Evolutionary conservation across 2,888 invertebrate species (phyloP).

Genomic region (Mechanitis messenoides): DNA sequence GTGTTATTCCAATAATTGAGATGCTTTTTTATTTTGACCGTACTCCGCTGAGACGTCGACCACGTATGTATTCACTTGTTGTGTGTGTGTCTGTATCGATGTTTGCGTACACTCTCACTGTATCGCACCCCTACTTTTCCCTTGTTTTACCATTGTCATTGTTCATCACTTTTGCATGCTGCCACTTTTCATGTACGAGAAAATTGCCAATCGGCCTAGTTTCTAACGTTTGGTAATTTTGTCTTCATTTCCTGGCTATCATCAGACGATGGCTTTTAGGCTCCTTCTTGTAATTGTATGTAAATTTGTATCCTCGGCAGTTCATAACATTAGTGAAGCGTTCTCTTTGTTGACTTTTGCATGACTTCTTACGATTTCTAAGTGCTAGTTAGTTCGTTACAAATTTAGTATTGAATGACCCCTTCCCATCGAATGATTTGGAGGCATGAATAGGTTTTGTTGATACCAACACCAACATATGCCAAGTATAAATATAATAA

Average conservation of each 20-base stretch:
- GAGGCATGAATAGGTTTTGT: slow-evolving; percentile 18
- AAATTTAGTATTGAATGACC: slow-evolving; percentile 18
- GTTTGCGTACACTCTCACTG: slow-evolving; percentile 72
- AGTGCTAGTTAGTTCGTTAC: not conserved
- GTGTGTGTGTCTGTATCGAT: slow-evolving; percentile 74
- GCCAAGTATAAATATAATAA: not conserved
- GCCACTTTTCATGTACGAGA: slow-evolving; percentile 40
- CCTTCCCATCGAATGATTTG: slow-evolving; percentile 16
- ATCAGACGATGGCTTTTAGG: slow-evolving; percentile 22
- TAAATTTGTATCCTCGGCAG: slow-evolving; percentile 13
- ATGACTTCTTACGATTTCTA: slow-evolving; percentile 1
- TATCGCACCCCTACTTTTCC: slow-evolving; percentile 57
- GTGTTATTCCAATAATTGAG: slow-evolving; percentile 75
- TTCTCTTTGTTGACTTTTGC: slow-evolving; percentile 9
- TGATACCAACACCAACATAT: slow-evolving; percentile 4
- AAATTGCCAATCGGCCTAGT: slow-evolving; percentile 30
- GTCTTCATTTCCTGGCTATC: slow-evolving; percentile 12
- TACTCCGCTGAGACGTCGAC: slow-evolving; percentile 74
- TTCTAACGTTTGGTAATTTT: slow-evolving; percentile 12
- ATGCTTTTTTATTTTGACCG: slow-evolving; percentile 76
- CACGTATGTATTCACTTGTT: slow-evolving; percentile 75
- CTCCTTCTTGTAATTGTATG: slow-evolving; percentile 13
- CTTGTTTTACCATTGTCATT: slow-evolving; percentile 55
- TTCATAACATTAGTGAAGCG: slow-evolving; percentile 23
- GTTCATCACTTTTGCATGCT: slow-evolving; percentile 67